phyloP scores from a whole-genome alignment of 2,888 invertebrate species.

The Tetragnatha montana region DNA sequence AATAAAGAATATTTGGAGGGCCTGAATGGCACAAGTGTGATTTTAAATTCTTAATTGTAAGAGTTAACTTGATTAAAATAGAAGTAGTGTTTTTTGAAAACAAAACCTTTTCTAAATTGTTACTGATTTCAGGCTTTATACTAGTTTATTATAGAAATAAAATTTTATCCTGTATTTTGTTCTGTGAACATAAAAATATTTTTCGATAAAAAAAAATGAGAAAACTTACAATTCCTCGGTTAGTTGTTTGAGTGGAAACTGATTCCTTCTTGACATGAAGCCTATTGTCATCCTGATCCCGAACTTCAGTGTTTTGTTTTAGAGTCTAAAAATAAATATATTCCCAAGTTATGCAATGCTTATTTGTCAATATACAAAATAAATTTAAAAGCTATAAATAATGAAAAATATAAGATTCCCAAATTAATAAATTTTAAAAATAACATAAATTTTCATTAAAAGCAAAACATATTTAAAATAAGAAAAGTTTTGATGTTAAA shows the following conservation, averaged over 20 bases:
- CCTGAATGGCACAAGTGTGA: no score
- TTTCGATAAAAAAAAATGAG: background rate
- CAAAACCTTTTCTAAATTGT: no score
- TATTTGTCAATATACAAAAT: background rate
- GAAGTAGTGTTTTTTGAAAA: no score
- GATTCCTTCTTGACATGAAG: slow-evolving; percentile 79
- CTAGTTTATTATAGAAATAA: no score
- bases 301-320: slow-evolving; percentile 96
- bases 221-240: slow-evolving; percentile 74
- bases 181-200: background rate
- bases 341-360: background rate
- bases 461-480: background rate
- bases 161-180: background rate
- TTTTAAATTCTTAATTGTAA: no score
- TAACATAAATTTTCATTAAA: background rate
- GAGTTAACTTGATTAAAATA: no score
- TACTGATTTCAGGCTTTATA: no score
- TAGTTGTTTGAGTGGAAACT: slow-evolving; percentile 80
- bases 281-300: slow-evolving; percentile 77
- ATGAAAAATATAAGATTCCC: background rate
- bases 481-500: background rate
- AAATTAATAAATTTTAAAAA: background rate
- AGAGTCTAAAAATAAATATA: slow-evolving; percentile 83
- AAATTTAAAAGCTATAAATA: background rate
- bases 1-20: no score